A percentile compares a stretch with the other conserved stretches of the same genome.
Evolutionary conservation across 2,888 invertebrate genomes (phyloP).

Genomic region (Drosophila helvetica): DNA sequence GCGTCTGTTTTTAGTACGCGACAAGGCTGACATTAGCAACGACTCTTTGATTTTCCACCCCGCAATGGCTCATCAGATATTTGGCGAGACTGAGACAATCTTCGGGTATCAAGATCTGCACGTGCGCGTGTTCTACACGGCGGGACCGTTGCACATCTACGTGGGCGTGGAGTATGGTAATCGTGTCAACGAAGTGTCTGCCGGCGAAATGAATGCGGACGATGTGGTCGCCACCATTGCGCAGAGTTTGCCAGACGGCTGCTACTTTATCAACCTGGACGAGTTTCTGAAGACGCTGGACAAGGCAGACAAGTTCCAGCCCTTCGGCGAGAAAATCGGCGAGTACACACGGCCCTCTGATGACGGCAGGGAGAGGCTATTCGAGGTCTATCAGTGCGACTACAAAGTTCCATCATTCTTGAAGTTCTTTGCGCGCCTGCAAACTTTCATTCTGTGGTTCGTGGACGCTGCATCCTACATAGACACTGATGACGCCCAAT

Average conservation of each 20-base stretch:
- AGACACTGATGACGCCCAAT: constrained; percentile 95
- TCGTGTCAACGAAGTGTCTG: constrained; percentile 86
- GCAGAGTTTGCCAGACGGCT: constrained; percentile 89
- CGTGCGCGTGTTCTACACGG: constrained; percentile 91
- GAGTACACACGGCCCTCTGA: constrained; percentile 85
- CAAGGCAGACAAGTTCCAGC: constrained; percentile 90
- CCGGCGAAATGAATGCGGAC: constrained; percentile 87
- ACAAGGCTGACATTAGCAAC: constrained; percentile 87
- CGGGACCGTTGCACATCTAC: constrained; percentile 92
- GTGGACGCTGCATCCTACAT: constrained; percentile 98
- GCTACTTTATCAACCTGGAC: constrained; percentile 88
- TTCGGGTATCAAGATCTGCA: constrained; percentile 95
- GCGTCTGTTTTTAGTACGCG: constrained; percentile 85
- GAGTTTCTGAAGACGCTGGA: constrained; percentile 88
- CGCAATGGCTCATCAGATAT: constrained; percentile 96
- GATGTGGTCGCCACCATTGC: constrained; percentile 89
- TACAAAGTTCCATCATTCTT: constrained; percentile 89
- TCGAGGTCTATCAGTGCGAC: constrained; percentile 92
- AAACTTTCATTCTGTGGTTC: constrained; percentile 96
- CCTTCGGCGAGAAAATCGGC: constrained; percentile 89
- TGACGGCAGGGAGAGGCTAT: constrained; percentile 85
- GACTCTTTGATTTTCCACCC: constrained; percentile 89
- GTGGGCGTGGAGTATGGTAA: constrained; percentile 89
- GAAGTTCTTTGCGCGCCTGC: constrained; percentile 92
- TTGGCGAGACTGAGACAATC: constrained; percentile 95